Evolutionary conservation across 2,888 invertebrate genomes (phyloP), one percentile per base, ranked within the genome.

Genomic region (Gastracanthus pulcherrimus): DNA sequence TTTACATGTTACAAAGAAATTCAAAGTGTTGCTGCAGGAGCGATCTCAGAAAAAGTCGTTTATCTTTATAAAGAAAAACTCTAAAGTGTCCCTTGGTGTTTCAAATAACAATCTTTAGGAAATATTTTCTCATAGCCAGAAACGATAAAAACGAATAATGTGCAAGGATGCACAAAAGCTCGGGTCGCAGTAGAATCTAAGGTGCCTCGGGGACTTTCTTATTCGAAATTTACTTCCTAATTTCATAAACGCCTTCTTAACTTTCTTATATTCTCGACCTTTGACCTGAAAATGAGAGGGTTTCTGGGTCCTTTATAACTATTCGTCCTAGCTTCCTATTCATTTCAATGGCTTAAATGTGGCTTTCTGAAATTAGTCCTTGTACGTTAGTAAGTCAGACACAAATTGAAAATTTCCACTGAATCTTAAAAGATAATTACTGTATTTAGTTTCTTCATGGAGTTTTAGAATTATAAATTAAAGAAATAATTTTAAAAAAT

Each of bases 361-460:
- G 77, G 72, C 77, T 78, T 78, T 81, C 81, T 71, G 66, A 81
- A 81, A 81, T 78, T 81, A 81, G 77, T 77, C 81, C 76, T 38
- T 34, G 38, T 67, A 67, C 41, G 23, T 1, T 23, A 34, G 34
- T 26, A 9, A n/a, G 6, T 7, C 5, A 29, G 16, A 16, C 19
- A 55, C 1, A 19, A 9, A 67, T 16, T 38, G 38, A 26, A 45
- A 45, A 67, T 67, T 67, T 66, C 67, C 67, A 6, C 3, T n/a
- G 2, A n/a, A n/a, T 6, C 13, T 31, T 60, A n/a, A 5, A 7
- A 29, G 34, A 34, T 34, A 60, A 60, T 60, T 60, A 60, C 34
- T 29, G 7, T n/a, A n/a, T 31, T 60, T 29, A 34, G n/a, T 60
- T 34, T 16, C 60, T 2, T 16, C 7, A 29, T 6, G 55, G 55